Evolutionary conservation across 2,797 vertebrate genomes (phyloP), one percentile per base, ranked within the genome.

Genomic region (Sebastolobus alascanus): DNA sequence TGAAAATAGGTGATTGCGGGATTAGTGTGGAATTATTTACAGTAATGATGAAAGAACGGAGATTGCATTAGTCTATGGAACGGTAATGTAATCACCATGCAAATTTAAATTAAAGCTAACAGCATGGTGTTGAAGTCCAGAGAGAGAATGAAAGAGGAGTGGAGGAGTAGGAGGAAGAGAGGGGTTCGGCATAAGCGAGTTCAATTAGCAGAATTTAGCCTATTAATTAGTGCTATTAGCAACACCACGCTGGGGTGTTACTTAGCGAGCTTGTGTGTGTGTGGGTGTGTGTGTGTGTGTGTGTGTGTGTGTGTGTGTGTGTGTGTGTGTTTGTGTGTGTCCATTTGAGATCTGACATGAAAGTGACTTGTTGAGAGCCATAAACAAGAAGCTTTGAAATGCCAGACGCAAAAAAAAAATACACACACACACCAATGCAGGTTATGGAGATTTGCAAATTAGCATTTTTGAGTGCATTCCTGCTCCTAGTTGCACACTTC

Each of bases 151-250:
- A 80, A 85, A 84, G 81, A 89, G 77, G 54, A 84, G 87, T 75
- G 80, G 87, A 74, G 83, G 82, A 88, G 86, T 86, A 79, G 79
- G 82, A 87, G 68, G 78, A 69, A 81, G 85, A 87, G 86, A 92
- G 85, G 70, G 87, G 80, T 90, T 86, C 80, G 72, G 89, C 89
- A 91, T 92, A 88, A 92, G 88, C 85, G 83, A 89, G 88, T 93
- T 94, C 93, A 94, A 94, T 95, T 95, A 95, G 94, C 89, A 89
- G 87, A 95, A 94, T 95, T 93, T 93, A 94, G 89, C 91, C 92
- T 88, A 92, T 94, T 94, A 94, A 95, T 96, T 95, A 94, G 92
- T 73, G 82, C 92, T 90, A 93, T 93, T 93, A 94, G 90, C 85
- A 80, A 90, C 75, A 88, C 77, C 82, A 89, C 60, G 78, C 83